Base-by-base conservation (phyloP, 2,888 invertebrate species). In the Pristionchus japonicus region DNA sequence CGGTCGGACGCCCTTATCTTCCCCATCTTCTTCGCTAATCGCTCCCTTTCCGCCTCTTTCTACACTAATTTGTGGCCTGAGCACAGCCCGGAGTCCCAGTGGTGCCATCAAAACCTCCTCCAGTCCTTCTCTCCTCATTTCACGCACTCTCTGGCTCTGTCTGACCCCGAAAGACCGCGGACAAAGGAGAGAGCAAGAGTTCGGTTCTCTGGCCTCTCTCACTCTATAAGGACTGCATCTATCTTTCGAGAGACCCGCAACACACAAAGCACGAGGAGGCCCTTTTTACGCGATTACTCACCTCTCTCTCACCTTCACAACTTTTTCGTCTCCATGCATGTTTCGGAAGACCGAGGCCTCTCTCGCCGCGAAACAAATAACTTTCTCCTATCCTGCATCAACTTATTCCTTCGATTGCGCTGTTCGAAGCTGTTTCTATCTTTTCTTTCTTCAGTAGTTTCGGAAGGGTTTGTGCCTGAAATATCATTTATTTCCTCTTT, bases 71-170 rank as follows among this genome's bases (percentile, higher is more conserved):
- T 70, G 43, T 77, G 77, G 43, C 15, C 67, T 34, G 31, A 31
- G 11, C 67, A 4, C 67, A 6, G 6, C 43, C 7, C 6, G 43
- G 47, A 77, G n/a, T 77, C 77, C 77, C 77, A 23, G 43, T 47
- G 77, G 77, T 77, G 43, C 43, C 77, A 77, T 77, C 77, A 77
- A 77, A 47, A 27, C 77, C 77, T 13, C 9, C 37, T 77, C 64
- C 52, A 57, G 57, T 17, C 52, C 49, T 3, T 34, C n/a, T n/a
- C n/a, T n/a, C n/a, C n/a, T n/a, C n/a, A n/a, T n/a, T n/a, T n/a
- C n/a, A n/a, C n/a, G n/a, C n/a, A n/a, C n/a, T n/a, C n/a, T n/a
- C n/a, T n/a, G n/a, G n/a, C n/a, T n/a, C n/a, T n/a, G n/a, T n/a
- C n/a, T n/a, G n/a, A n/a, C n/a, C n/a, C n/a, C n/a, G n/a, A n/a